Conservation (phyloP, 2,113 vertebrate species). For the Ovis canadensis region DNA sequence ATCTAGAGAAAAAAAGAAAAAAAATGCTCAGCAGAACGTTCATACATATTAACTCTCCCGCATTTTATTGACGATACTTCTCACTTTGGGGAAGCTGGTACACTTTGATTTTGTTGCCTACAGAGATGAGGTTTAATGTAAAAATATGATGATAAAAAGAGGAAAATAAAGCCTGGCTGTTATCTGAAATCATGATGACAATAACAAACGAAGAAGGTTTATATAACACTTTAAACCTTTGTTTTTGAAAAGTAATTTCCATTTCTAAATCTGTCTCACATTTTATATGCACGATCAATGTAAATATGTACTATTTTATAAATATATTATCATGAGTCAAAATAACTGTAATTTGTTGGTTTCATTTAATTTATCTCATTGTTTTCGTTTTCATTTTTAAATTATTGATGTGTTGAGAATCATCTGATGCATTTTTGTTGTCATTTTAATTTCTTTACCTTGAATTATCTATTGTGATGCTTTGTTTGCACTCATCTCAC, state of each 20-base stretch:
- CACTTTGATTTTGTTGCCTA: slow-evolving; percentile 60
- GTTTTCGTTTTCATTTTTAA: slow-evolving; percentile 17
- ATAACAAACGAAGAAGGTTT: slow-evolving; percentile 17
- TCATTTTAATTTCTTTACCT: slow-evolving; percentile 21
- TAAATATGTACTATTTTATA: not conserved
- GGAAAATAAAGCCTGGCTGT: not conserved
- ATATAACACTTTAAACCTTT: not conserved
- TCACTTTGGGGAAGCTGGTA: slow-evolving; percentile 48
- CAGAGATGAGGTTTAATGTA: slow-evolving; percentile 56
- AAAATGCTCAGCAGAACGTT: not conserved
- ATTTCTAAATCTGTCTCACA: not conserved
- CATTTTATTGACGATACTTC: not conserved
- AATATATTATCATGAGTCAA: not conserved
- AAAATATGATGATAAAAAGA: slow-evolving; percentile 52
- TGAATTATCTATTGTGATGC: not conserved
- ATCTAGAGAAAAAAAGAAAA: not conserved
- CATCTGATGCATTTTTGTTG: not conserved
- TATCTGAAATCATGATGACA: slow-evolving; percentile 28
- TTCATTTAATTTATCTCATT: not conserved
- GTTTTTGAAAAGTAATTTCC: not conserved
- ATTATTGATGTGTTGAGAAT: not conserved
- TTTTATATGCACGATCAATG: not conserved
- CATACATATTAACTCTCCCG: not conserved
- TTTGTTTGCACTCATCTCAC: not conserved
- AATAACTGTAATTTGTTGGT: not conserved